phyloP scores from a whole-genome alignment of 2,797 vertebrate genomes.

The Anguilla megastoma region DNA sequence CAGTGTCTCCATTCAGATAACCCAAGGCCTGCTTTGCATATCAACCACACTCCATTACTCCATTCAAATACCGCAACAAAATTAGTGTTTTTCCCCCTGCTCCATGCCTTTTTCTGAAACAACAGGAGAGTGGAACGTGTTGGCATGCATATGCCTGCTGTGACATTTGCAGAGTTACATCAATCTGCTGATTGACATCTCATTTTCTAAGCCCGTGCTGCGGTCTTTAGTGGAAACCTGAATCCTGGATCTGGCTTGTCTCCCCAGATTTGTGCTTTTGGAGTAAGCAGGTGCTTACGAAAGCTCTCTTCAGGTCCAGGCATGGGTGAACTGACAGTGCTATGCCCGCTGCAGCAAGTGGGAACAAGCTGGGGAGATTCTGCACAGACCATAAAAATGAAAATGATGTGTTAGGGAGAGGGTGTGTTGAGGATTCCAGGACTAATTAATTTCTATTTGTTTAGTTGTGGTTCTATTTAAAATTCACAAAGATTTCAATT shows the following conservation, averaged over 20 bases:
- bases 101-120: neutral
- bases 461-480: neutral
- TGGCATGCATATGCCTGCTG: neutral
- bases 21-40: neutral
- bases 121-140: neutral
- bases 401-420: slow-evolving; percentile 53
- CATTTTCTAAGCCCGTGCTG: neutral
- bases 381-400: slow-evolving; percentile 54
- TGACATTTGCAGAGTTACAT: neutral
- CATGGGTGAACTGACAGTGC: neutral
- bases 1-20: neutral
- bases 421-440: neutral
- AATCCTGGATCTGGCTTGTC: neutral
- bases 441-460: neutral
- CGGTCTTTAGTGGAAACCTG: neutral
- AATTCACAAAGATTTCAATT: neutral
- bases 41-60: neutral
- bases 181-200: neutral
- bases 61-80: slow-evolving; percentile 16
- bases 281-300: neutral
- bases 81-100: neutral
- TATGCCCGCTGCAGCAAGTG: slow-evolving; percentile 45
- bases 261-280: neutral
- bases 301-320: neutral
- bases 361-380: slow-evolving; percentile 55